phyloP scores from a whole-genome alignment of 1,140 invertebrate genomes.

The Oedothorax gibbosus region DNA sequence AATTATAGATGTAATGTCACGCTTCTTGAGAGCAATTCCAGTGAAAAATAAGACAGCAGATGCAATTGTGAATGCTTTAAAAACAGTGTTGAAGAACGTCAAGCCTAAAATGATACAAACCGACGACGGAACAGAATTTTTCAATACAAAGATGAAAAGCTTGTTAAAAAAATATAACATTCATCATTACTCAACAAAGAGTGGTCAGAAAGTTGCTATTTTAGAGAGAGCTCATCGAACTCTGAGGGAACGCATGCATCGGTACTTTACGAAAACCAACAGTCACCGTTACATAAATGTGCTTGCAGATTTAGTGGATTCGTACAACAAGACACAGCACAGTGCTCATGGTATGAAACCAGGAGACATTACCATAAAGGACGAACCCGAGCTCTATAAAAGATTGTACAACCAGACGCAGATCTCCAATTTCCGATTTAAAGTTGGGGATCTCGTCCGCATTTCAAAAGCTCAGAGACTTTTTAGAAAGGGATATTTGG shows the following conservation, averaged over 20 bases:
- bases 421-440: background rate
- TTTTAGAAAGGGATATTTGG: background rate
- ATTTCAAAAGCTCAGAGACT: background rate
- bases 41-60: background rate
- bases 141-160: background rate
- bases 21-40: background rate
- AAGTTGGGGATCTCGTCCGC: background rate
- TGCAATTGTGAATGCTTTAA: background rate
- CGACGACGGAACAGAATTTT: background rate
- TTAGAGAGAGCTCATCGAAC: background rate
- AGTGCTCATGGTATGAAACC: background rate
- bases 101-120: background rate
- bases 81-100: background rate
- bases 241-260: background rate
- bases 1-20: constrained; percentile 1
- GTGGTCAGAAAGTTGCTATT: background rate
- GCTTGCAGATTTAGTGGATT: background rate
- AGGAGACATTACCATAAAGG: background rate
- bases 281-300: background rate
- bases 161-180: background rate
- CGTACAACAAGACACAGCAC: background rate
- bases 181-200: background rate
- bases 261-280: background rate
- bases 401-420: background rate
- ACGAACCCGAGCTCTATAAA: background rate